Conservation (phyloP, 2,113 vertebrate species). For the Pseudorectes ferrugineus region DNA sequence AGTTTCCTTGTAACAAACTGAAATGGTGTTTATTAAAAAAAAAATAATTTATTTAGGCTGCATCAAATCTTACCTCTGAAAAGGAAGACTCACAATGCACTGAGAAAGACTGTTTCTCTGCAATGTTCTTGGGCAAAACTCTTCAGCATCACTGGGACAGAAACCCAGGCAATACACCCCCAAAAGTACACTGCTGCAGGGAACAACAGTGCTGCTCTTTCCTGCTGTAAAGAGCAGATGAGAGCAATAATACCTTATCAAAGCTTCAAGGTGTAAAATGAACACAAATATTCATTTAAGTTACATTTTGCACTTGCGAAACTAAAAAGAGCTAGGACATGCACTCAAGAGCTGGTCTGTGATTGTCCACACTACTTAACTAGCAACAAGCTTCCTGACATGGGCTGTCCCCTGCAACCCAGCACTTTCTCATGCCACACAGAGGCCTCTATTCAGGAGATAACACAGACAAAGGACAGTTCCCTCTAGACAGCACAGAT, state of each 20-base stretch:
- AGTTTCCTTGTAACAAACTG: neutral
- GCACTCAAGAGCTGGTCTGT: neutral
- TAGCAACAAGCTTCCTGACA: neutral
- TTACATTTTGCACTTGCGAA: neutral
- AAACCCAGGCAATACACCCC: neutral
- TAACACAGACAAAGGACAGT: neutral
- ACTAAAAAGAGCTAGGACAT: neutral
- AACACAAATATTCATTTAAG: neutral
- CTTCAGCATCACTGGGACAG: neutral
- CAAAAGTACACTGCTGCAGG: neutral
- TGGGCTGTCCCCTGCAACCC: neutral
- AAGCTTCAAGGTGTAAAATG: neutral
- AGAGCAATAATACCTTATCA: neutral
- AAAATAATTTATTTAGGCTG: neutral
- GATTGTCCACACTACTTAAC: neutral
- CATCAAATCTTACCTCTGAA: neutral
- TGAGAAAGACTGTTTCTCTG: neutral
- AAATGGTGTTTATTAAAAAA: neutral
- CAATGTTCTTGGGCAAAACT: neutral
- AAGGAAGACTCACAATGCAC: neutral
- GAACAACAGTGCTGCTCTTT: neutral
- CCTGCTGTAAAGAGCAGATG: neutral
- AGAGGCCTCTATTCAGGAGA: neutral
- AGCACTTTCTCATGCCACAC: neutral
- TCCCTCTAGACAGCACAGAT: neutral